Evolutionary conservation across 2,888 invertebrate species (phyloP).

Genomic region (Neoascia interrupta): DNA sequence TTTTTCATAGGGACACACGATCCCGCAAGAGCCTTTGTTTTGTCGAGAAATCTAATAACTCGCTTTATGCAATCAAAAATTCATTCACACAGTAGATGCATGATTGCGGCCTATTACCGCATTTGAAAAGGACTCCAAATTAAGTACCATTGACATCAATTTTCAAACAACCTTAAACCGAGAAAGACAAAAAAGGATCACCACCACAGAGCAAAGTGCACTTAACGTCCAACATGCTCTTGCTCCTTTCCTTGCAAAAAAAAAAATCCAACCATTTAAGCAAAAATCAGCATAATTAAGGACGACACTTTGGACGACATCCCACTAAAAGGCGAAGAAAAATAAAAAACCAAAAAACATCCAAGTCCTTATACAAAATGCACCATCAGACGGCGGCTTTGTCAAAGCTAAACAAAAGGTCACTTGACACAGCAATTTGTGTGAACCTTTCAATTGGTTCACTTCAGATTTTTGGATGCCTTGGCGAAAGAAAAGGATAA

Average conservation of each 20-base stretch:
- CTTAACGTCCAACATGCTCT: too few species aligned
- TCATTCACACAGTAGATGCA: too few species aligned
- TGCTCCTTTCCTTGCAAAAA: not conserved
- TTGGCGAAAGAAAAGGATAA: constrained; percentile 22
- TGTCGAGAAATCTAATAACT: too few species aligned
- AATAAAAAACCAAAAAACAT: not conserved
- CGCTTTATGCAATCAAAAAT: too few species aligned
- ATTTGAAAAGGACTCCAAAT: too few species aligned
- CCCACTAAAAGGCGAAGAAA: constrained; percentile 11
- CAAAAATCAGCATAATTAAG: constrained; percentile 45
- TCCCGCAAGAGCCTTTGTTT: too few species aligned
- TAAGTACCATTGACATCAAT: too few species aligned
- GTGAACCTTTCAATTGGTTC: constrained; percentile 40
- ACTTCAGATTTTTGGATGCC: constrained; percentile 5
- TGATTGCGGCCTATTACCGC: too few species aligned
- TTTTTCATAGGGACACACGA: too few species aligned
- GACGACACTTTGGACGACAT: constrained; percentile 22
- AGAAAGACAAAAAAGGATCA: too few species aligned
- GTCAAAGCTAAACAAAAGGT: constrained; percentile 49
- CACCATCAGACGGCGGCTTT: constrained; percentile 50
- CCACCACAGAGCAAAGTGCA: too few species aligned
- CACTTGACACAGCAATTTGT: constrained; percentile 52
- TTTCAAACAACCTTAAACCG: too few species aligned
- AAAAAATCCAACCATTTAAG: not conserved
- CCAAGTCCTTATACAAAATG: not conserved